Evolutionary conservation across 1,140 invertebrate species (phyloP), one percentile per base, ranked within the genome.

Genomic region (Drosophila ohnishii): DNA sequence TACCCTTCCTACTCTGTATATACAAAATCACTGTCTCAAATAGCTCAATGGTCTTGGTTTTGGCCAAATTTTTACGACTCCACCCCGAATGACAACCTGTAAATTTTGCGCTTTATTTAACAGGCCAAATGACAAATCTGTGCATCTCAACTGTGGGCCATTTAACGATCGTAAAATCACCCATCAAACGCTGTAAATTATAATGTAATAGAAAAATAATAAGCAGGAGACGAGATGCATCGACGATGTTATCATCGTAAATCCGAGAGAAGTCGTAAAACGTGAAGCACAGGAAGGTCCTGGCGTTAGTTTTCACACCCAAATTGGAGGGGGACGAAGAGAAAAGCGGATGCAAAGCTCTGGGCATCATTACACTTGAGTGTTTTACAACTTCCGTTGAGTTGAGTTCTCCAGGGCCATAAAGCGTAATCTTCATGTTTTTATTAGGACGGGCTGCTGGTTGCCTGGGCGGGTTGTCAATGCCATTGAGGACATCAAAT

Each of bases 341-440:
- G 42, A 30, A 44, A 70, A 57, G 47, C 63, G 70, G 60, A 50
- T 65, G 76, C 73, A 60, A 63, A 50, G 57, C 53, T 66, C 70
- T 75, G 69, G 78, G 78, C 75, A 82, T 86, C 82, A 78, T 86
- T 86, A 86, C 82, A 86, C 66, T 89, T 81, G 84, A 87, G 84
- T 88, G 84, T 87, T 87, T 88, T 88, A 88, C 84, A 88, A 88
- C 84, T 88, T 88, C 84, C 84, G 85, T 53, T 64, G 61, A 63
- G 61, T 72, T 72, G 71, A 83, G 80, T 84, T 87, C 58, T 74
- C 42, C 59, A 58, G 48, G 73, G 84, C 63, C 71, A 75, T 88
- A 88, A 88, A 88, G 77, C 61, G 84, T 88, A 88, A 88, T 88
- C 84, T 88, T 88, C 84, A 88, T 88, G 84, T 88, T 88, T 88